Base-by-base conservation (phyloP, 2,797 vertebrate species). In the Oreonectes daqikongensis region DNA sequence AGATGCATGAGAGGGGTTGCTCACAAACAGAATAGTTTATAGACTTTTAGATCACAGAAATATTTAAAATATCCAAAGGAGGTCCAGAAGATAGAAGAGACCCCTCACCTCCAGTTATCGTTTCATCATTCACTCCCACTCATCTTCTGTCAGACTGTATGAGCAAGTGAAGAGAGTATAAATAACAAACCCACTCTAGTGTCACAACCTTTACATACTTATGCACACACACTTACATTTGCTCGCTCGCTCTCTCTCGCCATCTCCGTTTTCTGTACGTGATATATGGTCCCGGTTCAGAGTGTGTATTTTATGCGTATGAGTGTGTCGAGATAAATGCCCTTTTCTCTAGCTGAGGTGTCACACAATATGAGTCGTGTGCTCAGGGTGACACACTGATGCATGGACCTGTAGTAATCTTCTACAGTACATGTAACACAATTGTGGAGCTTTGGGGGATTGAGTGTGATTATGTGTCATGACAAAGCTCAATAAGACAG, bases 31-130 rank as follows among this genome's bases (percentile, higher is more conserved):
- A 72, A 48, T 32, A 52, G 30, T 28, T 40, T 53, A 20, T 63
- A 70, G 38, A 17, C 8, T 8, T 78, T 63, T 42, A 69, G 60
- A 42, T 53, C 22, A 40, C 17, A 24, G 30, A 53, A 53, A 53
- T 77, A 28, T 70, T 28, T 26, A 28, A 53, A 61, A 44, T 32
- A 72, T 61, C 26, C 26, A 61, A 32, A 32, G 18, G 69, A 60
- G 55, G 69, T 61, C 48, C 75, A 59, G 55, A 15, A 59, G 55
- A 59, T 28, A 76, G 40, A 46, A 40, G 22, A 9, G 59, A 61
- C 65, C 44, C 40, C n/a, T 60, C 28, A 60, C 46, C 28, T 64
- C 48, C 26, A 30, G 48, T 52, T 69, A 35, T 11, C 38, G 32
- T 59, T 60, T 69, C 53, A 55, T 67, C 24, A 60, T 28, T 28